A percentile compares a stretch with the other conserved stretches of the same genome.
phyloP scores from a whole-genome alignment of 2,113 vertebrate species.

The Thalassoma bifasciatum region DNA sequence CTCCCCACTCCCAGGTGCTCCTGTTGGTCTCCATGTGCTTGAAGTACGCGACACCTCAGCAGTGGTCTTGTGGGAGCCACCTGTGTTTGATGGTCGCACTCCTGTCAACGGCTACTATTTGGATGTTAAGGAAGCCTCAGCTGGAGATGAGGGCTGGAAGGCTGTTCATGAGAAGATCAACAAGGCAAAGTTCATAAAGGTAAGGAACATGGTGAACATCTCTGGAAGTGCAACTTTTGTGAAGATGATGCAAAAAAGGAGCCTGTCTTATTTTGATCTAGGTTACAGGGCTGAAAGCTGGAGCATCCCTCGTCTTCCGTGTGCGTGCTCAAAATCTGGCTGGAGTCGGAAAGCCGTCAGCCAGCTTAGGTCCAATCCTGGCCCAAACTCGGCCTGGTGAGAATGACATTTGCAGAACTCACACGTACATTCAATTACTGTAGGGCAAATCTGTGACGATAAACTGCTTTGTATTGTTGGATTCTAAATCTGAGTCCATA shows the following conservation, averaged over 20 bases:
- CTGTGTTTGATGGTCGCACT: slow-evolving; percentile 88
- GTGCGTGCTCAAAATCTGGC: slow-evolving; percentile 92
- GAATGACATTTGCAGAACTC: slow-evolving; percentile 54
- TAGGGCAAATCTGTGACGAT: too few relatives aligned
- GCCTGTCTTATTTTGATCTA: slow-evolving; percentile 62
- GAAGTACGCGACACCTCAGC: slow-evolving; percentile 92
- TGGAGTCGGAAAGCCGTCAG: slow-evolving; percentile 91
- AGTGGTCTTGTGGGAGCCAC: slow-evolving; percentile 93
- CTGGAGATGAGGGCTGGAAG: slow-evolving; percentile 87
- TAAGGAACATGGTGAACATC: slow-evolving; percentile 61
- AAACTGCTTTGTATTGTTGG: too few relatives aligned
- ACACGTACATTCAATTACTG: slow-evolving; percentile 6
- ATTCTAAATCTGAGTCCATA: background rate
- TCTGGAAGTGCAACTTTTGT: background rate
- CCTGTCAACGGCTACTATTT: slow-evolving; percentile 92
- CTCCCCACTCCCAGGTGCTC: slow-evolving; percentile 82
- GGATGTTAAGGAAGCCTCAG: slow-evolving; percentile 88
- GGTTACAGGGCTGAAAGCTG: slow-evolving; percentile 87
- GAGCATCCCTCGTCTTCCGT: slow-evolving; percentile 89
- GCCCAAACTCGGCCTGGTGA: slow-evolving; percentile 93
- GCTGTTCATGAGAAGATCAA: slow-evolving; percentile 89
- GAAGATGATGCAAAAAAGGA: background rate
- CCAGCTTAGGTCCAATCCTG: slow-evolving; percentile 85
- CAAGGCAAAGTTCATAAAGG: slow-evolving; percentile 88
- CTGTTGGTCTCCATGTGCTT: slow-evolving; percentile 86